Evolutionary conservation across 2,888 invertebrate genomes (phyloP), one percentile per base, ranked within the genome.

Genomic region (Ochlodes sylvanus): DNA sequence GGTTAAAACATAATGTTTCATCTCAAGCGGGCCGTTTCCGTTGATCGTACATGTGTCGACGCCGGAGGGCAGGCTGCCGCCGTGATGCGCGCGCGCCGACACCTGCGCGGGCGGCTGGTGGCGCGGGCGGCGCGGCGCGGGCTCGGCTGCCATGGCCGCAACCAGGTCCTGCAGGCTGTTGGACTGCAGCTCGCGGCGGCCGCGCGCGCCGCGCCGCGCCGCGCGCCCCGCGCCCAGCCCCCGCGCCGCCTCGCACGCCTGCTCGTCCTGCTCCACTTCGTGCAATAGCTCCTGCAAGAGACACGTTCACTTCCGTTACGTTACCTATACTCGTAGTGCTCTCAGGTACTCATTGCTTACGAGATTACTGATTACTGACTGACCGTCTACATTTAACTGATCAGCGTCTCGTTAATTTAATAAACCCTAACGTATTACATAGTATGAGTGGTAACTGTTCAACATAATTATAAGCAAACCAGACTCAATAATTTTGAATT

Each of bases 201-300:
- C 92, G 87, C 73, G 88, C 76, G 19, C 84, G 84, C 73, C 89
- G 72, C 79, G 83, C 70, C 82, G 78, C 70, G 74, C 74, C 92
- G 70, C 79, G 60, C 71, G 72, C 72, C 73, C 74, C 67, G 79
- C 81, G 74, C 82, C 89, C 76, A 92, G 86, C 70, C 87, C 89
- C 63, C 93, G 83, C 74, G 93, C 93, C 72, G 93, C 94, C 74
- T 93, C 88, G 73, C 94, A 92, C 74, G 94, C 94, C 72, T 95
- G 94, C 81, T 96, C 96, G 87, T 96, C 96, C 80, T 96, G 96
- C 86, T 97, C 97, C 74, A 95, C 97, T 84, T 96, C 95, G 81
- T 96, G 95, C 74, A 97, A 92, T 82, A 97, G 93, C 90, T 96
- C 95, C 97, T 97, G 82, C 7, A 7, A 62, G 4, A 15, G 6